A percentile compares a stretch with the other conserved stretches of the same genome.
These are phyloP conservation scores for Volucella inanis DNA, from an alignment of 2,888 invertebrate species.

Conservation along the genomic window DNA sequence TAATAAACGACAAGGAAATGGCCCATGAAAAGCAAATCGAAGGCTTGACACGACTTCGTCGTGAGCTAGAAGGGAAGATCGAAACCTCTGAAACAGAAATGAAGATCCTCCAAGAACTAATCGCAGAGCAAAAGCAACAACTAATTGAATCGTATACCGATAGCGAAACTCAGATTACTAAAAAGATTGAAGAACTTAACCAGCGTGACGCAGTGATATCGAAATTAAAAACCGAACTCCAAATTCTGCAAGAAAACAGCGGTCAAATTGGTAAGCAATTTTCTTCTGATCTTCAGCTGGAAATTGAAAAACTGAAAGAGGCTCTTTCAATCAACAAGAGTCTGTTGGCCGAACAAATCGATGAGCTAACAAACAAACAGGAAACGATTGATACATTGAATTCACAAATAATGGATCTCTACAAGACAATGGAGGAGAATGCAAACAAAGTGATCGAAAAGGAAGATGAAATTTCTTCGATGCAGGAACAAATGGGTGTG, in stretches of 20 bases:
- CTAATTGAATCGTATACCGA: slow-evolving; percentile 81
- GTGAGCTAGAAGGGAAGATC: slow-evolving; percentile 78
- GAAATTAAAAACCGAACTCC: slow-evolving; percentile 83
- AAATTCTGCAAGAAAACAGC: slow-evolving; percentile 83
- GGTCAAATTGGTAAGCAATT: slow-evolving; percentile 78
- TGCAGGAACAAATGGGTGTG: slow-evolving; percentile 83
- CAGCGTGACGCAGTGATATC: slow-evolving; percentile 81
- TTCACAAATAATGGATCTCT: slow-evolving; percentile 84
- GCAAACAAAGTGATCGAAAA: slow-evolving; percentile 84
- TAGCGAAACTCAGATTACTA: slow-evolving; percentile 79
- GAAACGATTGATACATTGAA: slow-evolving; percentile 87
- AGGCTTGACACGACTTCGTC: slow-evolving; percentile 78
- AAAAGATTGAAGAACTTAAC: slow-evolving; percentile 77
- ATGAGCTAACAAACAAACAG: slow-evolving; percentile 84
- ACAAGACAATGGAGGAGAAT: slow-evolving; percentile 85
- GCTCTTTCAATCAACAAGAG: slow-evolving; percentile 80
- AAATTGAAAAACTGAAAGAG: slow-evolving; percentile 78
- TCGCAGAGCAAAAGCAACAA: slow-evolving; percentile 82
- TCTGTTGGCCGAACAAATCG: slow-evolving; percentile 78
- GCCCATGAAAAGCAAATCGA: slow-evolving; percentile 80
- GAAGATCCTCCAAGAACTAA: slow-evolving; percentile 80
- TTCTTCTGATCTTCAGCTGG: slow-evolving; percentile 76
- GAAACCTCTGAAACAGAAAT: slow-evolving; percentile 80
- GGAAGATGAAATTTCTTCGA: slow-evolving; percentile 83
- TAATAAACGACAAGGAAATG: slow-evolving; percentile 79